A percentile compares a stretch with the other conserved stretches of the same genome.
phyloP scores from a whole-genome alignment of 53 echinoderm and acorn worm species.

The Apostichopus leukothele region DNA sequence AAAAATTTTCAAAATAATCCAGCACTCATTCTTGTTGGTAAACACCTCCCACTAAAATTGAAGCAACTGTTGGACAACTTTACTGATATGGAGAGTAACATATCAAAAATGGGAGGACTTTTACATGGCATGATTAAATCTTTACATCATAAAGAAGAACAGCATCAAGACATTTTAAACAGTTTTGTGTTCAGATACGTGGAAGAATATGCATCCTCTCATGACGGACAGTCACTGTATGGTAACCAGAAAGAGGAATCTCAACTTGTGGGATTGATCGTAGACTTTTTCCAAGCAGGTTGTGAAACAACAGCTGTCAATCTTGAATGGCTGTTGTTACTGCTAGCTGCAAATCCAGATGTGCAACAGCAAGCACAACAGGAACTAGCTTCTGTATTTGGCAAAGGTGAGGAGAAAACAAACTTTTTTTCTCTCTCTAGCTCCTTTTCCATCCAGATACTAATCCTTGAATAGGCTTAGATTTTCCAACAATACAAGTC shows the following conservation, averaged over 20 bases:
- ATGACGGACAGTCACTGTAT: not conserved
- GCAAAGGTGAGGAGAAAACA: constrained; percentile 15
- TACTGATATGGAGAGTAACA: constrained; percentile 35
- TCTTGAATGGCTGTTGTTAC: constrained; percentile 29
- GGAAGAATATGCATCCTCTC: constrained; percentile 8
- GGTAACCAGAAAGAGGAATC: not conserved
- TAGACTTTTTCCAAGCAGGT: constrained; percentile 47
- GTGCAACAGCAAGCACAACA: constrained; percentile 20
- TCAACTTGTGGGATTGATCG: constrained; percentile 17
- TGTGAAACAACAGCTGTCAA: constrained; percentile 33
- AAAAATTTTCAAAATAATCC: constrained; percentile 36
- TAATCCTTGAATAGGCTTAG: too few species aligned
- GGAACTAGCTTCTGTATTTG: constrained; percentile 13
- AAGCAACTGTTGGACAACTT: not conserved
- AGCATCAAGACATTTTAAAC: not conserved
- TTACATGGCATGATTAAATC: constrained; percentile 10
- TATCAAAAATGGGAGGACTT: not conserved
- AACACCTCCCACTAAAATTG: not conserved
- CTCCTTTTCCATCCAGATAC: too few species aligned
- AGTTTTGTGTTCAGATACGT: constrained; percentile 12
- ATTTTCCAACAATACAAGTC: too few species aligned
- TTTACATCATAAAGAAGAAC: not conserved
- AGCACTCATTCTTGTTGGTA: not conserved
- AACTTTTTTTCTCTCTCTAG: not conserved
- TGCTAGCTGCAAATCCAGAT: constrained; percentile 27